phyloP scores from a whole-genome alignment of 2,888 invertebrate species.

The Lymantria dispar region DNA sequence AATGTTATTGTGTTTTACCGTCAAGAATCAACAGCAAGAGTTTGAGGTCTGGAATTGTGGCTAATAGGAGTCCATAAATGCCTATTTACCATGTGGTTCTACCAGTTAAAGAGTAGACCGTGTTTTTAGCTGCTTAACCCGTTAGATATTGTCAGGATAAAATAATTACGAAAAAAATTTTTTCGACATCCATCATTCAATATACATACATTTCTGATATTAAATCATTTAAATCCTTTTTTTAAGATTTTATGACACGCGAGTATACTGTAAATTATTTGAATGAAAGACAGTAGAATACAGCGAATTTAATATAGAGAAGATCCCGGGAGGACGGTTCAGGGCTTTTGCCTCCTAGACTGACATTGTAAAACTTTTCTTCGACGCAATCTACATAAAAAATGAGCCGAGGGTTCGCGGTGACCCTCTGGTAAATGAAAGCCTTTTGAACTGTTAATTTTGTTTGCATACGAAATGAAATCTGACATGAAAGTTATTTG shows the following conservation, averaged over 20 bases:
- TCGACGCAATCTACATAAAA: slow-evolving; percentile 79
- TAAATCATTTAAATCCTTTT: slow-evolving; percentile 3
- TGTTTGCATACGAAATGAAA: slow-evolving; percentile 77
- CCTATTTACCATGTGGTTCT: no score
- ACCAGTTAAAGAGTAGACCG: no score
- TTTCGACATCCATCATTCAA: no score
- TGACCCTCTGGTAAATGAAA: slow-evolving; percentile 77
- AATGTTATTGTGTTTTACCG: no score
- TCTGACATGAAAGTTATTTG: slow-evolving; percentile 71
- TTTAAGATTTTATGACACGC: slow-evolving; percentile 37
- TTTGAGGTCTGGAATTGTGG: no score
- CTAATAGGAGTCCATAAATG: no score
- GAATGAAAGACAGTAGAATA: slow-evolving; percentile 57
- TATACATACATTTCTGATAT: neutral
- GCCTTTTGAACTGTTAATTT: slow-evolving; percentile 79
- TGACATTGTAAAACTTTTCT: slow-evolving; percentile 80
- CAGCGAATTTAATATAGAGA: slow-evolving; percentile 65
- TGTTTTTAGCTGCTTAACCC: no score
- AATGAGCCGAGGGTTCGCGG: slow-evolving; percentile 74
- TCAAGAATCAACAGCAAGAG: no score
- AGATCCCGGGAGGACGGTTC: slow-evolving; percentile 54
- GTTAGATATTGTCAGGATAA: no score
- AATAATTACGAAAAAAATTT: no score
- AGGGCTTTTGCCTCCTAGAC: slow-evolving; percentile 58
- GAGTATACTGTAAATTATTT: slow-evolving; percentile 54